Conservation (phyloP, 2,888 invertebrate genomes). For the Andricus quercusramuli region DNA sequence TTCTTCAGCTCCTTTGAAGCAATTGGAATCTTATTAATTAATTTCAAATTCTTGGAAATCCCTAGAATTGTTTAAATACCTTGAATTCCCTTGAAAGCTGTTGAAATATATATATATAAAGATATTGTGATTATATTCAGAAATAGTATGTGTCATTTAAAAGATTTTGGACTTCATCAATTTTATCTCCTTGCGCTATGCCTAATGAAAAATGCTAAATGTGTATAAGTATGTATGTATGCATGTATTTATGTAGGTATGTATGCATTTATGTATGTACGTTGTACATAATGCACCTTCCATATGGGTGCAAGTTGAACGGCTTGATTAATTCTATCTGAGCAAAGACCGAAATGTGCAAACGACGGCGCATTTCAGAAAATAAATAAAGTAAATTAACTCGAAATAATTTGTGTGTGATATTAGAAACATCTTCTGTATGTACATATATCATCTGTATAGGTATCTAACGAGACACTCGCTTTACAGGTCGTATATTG, state of each 20-base stretch:
- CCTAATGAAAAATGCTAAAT: slow-evolving; percentile 7
- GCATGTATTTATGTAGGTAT: background rate
- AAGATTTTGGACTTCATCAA: slow-evolving; percentile 4
- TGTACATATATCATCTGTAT: slow-evolving; percentile 1
- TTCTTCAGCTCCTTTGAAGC: too few relatives aligned
- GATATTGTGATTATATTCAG: too few relatives aligned
- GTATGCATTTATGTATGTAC: background rate
- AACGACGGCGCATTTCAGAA: background rate
- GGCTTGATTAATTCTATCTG: background rate
- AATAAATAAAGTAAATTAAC: background rate
- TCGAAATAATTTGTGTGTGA: slow-evolving; percentile 3
- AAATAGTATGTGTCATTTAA: background rate
- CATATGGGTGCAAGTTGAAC: background rate
- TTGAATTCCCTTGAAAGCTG: too few relatives aligned
- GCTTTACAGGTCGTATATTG: slow-evolving; percentile 12
- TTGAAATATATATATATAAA: too few relatives aligned
- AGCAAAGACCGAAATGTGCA: background rate
- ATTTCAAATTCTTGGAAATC: too few relatives aligned
- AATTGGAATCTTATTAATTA: too few relatives aligned
- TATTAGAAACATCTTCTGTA: slow-evolving; percentile 6
- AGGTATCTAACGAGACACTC: background rate
- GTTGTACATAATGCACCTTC: slow-evolving; percentile 24
- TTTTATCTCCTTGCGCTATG: slow-evolving; percentile 1
- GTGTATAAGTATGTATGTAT: background rate
- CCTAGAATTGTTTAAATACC: too few relatives aligned